Conservation (phyloP, 2,797 vertebrate genomes). For the Liparis tanakae region DNA sequence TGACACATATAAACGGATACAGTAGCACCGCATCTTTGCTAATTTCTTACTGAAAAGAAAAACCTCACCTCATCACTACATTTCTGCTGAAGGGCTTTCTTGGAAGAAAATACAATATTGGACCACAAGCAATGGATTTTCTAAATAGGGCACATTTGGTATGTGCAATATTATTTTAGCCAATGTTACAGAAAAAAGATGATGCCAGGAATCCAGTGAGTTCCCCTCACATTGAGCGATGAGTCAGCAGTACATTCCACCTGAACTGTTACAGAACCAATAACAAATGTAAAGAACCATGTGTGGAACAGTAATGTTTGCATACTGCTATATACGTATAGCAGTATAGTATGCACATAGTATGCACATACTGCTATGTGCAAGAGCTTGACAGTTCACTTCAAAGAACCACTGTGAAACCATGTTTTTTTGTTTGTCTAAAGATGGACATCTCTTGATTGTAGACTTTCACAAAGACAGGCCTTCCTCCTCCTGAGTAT, state of each 20-base stretch:
- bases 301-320: constrained; percentile 5
- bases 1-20: constrained; percentile 5
- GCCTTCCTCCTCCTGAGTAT: too few relatives aligned
- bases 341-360: too few relatives aligned
- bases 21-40: constrained; percentile 7
- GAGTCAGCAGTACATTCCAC: constrained; percentile 6
- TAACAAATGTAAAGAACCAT: constrained; percentile 6
- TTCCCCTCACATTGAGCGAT: constrained; percentile 9
- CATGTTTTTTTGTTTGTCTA: constrained; percentile 19
- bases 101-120: not conserved
- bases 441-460: constrained; percentile 23
- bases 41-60: constrained; percentile 11
- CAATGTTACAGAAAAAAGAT: not conserved
- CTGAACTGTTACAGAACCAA: constrained; percentile 6
- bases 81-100: not conserved
- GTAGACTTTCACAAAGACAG: too few relatives aligned
- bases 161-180: not conserved
- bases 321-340: not conserved
- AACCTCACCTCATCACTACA: not conserved
- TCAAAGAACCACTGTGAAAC: constrained; percentile 38
- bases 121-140: not conserved
- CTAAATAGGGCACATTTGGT: not conserved
- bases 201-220: not conserved
- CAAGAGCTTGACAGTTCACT: constrained; percentile 25
- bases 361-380: too few relatives aligned